Base-by-base conservation (phyloP, 2,888 invertebrate genomes). In the Polylopha cassiicola region DNA sequence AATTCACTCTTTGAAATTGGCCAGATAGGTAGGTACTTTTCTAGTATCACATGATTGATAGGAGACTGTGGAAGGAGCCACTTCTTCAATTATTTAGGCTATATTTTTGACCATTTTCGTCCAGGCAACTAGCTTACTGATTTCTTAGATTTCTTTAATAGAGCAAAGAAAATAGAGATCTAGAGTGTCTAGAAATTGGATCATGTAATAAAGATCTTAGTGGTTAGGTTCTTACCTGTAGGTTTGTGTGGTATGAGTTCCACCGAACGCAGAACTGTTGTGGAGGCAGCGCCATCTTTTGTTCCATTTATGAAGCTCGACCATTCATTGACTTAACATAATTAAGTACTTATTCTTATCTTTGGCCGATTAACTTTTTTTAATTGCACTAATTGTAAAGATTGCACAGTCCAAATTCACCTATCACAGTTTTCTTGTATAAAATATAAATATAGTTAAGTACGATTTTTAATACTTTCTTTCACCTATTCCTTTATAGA, bases 231-330 rank as follows among this genome's bases (percentile, higher is more conserved):
- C 16, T 60, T 90, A 84, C 84, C 82, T 85, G 92, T 76, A 94
- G 87, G 65, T 93, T 93, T 22, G 91, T 90, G 63, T 93, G 92
- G 71, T 93, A 93, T 54, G 92, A 92, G 72, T 93, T 93, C 94
- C 93, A 94, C 61, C 93, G 87, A 30, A 94, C 90, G 64, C 92
- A 92, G 53, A 92, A 91, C 82, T 92, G 88, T 62, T 89, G 89
- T 43, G 89, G 89, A 2, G 87, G 78, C 17, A 79, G 38, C 66
- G 86, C 81, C 86, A 86, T 86, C 62, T 79, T 71, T 46, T 46
- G 47, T 46, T 42, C 48, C 41, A 30, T 36, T 45, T 44, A 39
- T 10, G 24, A 33, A 43, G 20, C 10, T 38, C 23, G 16, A 26
- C 7, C 29, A 37, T 11, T 8, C 23, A 24, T 14, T n/a, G n/a